Evolutionary conservation across 2,113 vertebrate genomes (phyloP), one percentile per base, ranked within the genome.

Genomic region (Ursus arctos): DNA sequence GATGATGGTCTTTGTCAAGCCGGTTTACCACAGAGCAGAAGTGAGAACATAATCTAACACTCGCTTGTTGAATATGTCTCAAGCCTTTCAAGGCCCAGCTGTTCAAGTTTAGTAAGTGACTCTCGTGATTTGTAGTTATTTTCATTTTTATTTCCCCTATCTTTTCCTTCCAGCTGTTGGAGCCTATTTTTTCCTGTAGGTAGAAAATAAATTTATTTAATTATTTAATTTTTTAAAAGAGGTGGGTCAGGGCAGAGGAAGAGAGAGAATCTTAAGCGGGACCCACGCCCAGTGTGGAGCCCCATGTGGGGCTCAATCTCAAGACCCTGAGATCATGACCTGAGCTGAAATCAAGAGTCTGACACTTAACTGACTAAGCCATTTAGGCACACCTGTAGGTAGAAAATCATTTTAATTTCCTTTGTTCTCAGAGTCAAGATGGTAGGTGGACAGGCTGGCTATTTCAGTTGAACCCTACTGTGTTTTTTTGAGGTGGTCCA

Each of bases 1-100:
- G 72, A 96, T 88, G 82, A 94, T 87, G 79, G 95, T 96, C 53
- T 93, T 96, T 92, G 83, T 95, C 72, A 86, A 93, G 95, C 82
- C 53, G 24, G 57, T 65, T 98, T 88, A 65, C n/a, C 83, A 86
- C 31, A 67, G n/a, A 97, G 94, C 89, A 95, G 19, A 96, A 95
- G 47, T 86, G 86, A 93, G 53, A 86, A 81, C 71, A 86, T 86
- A 72, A 83, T 94, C 96, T 86, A 89, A 47, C 77, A 83, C 19
- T 72, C 3, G 26, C 67, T 95, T 86, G 89, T 95, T 80, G 90
- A 96, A 31, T 86, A 36, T 83, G 65, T 91, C 94, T 77, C 93
- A 94, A 93, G 79, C 81, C 74, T 85, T 96, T 93, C 47, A 91
- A 91, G 74, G 77, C 67, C 77, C 92, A 97, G 95, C 72, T 97